These are phyloP conservation scores for Vireo altiloquus DNA, from an alignment of 2,113 vertebrate species.

Conservation along the genomic window DNA sequence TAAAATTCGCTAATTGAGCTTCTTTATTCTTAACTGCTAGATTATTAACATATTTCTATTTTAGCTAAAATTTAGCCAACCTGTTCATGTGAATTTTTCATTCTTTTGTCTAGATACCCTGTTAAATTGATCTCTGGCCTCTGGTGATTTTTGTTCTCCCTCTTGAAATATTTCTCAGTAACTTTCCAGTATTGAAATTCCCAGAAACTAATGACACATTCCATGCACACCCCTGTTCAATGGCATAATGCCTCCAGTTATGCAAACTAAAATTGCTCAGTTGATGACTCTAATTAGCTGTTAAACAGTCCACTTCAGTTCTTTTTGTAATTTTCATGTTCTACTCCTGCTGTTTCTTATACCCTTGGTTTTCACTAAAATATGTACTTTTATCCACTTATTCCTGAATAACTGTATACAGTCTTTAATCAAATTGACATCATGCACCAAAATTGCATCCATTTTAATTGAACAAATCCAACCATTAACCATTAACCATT, in stretches of 20 bases:
- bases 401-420: neutral
- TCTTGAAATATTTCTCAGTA: neutral
- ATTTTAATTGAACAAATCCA: neutral
- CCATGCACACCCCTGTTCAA: neutral
- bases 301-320: constrained; percentile 34
- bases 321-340: neutral
- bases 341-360: constrained; percentile 25
- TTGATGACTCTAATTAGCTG: constrained; percentile 51
- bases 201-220: constrained; percentile 4
- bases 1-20: neutral
- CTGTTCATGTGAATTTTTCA: neutral
- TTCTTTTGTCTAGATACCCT: neutral
- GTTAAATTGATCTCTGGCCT: neutral
- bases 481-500: neutral
- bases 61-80: neutral
- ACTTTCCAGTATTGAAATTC: neutral
- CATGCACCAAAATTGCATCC: neutral
- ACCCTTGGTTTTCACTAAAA: neutral
- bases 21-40: neutral
- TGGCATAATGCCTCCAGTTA: constrained; percentile 10
- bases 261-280: constrained; percentile 8
- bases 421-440: constrained; percentile 16
- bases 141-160: neutral
- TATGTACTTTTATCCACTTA: neutral
- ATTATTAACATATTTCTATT: neutral